Percentiles rank a stretch among this genome's conserved stretches.
Conservation (phyloP, 37 sponge, comb jelly and placozoan genomes). For the Mnemiopsis leidyi region DNA sequence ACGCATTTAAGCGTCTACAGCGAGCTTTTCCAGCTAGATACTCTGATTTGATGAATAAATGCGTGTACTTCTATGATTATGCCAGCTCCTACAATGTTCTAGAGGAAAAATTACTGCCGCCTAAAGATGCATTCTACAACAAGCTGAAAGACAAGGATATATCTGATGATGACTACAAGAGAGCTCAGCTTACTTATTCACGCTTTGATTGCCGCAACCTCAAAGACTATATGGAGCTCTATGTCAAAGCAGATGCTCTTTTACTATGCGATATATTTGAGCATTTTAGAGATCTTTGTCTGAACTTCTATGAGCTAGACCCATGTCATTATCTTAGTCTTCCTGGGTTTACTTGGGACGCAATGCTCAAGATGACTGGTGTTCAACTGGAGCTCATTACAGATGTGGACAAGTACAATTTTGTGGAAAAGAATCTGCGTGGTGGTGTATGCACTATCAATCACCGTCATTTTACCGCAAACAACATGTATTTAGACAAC, state of each 20-base stretch:
- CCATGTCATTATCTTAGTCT: constrained; percentile 43
- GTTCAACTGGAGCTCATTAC: not conserved
- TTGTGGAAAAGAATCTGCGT: not conserved
- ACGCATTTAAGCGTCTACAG: not conserved
- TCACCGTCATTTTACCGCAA: constrained; percentile 3
- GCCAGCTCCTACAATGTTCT: not conserved
- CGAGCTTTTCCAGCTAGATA: not conserved
- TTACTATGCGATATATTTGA: constrained; percentile 56
- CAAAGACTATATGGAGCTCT: constrained; percentile 54
- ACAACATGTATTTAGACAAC: not conserved
- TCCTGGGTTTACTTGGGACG: constrained; percentile 63
- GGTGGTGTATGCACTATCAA: constrained; percentile 31
- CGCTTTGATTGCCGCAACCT: not conserved
- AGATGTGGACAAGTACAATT: constrained; percentile 27
- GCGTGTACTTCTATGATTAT: constrained; percentile 63
- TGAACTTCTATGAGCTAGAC: constrained; percentile 29
- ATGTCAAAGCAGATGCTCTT: constrained; percentile 31
- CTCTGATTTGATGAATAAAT: not conserved
- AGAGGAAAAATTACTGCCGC: not conserved
- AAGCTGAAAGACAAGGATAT: constrained; percentile 4
- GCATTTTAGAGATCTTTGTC: not conserved
- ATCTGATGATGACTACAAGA: constrained; percentile 37
- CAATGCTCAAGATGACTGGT: constrained; percentile 48
- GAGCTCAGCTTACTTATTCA: not conserved
- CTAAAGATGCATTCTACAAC: constrained; percentile 53